A percentile compares a stretch with the other conserved stretches of the same genome.
phyloP scores from a whole-genome alignment of 2,888 invertebrate species.

The Opisthograptis luteolata region DNA sequence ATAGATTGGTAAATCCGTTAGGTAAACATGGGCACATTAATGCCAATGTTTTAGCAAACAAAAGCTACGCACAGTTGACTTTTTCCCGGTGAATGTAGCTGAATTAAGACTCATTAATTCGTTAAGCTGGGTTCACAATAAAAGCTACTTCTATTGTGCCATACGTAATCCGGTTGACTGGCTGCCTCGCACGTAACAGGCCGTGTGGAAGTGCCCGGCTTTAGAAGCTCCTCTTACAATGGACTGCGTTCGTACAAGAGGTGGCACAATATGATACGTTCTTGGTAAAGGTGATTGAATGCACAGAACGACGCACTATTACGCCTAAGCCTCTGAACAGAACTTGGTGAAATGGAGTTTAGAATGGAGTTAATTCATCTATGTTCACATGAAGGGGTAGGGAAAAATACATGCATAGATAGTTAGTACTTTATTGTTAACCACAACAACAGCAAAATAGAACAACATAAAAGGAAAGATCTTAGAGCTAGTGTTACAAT shows the following conservation, averaged over 20 bases:
- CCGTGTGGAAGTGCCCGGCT: slow-evolving; percentile 20
- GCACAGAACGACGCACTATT: neutral
- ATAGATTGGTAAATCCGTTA: slow-evolving; percentile 16
- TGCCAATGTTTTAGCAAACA: slow-evolving; percentile 24
- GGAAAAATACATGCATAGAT: no score
- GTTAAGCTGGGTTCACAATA: slow-evolving; percentile 46
- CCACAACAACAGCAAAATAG: no score
- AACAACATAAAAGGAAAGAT: no score
- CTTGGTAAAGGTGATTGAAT: neutral
- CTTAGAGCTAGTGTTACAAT: no score
- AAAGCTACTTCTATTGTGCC: slow-evolving; percentile 43
- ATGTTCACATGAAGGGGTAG: no score
- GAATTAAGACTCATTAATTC: slow-evolving; percentile 51
- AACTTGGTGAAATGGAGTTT: no score
- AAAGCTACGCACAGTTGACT: slow-evolving; percentile 28
- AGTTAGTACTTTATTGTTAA: no score
- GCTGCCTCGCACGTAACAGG: slow-evolving; percentile 24
- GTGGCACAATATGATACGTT: neutral
- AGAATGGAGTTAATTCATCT: no score
- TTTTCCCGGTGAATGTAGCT: slow-evolving; percentile 30
- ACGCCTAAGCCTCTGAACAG: no score
- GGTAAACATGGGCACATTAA: slow-evolving; percentile 18
- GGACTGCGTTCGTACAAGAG: slow-evolving; percentile 2
- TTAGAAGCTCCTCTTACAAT: slow-evolving; percentile 14
- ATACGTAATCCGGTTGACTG: slow-evolving; percentile 41